Conservation (phyloP, 92 coral and sea anemone genomes). For the Epizoanthus fatuus region DNA sequence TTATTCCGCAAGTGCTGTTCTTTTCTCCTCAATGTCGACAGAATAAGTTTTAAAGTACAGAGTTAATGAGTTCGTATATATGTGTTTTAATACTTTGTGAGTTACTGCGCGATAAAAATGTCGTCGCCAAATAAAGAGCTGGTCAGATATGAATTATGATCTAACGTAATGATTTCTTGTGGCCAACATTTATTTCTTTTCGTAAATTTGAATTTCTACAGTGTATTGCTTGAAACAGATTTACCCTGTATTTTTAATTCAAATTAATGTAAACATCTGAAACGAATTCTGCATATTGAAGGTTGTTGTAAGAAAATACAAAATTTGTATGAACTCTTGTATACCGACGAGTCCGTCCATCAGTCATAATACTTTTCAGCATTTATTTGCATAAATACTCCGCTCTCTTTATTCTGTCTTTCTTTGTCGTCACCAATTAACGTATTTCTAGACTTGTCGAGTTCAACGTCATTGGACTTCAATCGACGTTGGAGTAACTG, state of each 20-base stretch:
- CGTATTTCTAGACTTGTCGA: too few species aligned
- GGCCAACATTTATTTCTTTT: neutral
- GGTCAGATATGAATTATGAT: neutral
- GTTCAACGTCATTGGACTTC: neutral
- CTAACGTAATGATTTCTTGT: slow-evolving; percentile 9
- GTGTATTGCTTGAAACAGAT: neutral
- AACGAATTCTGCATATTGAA: too few species aligned
- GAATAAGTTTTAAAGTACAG: neutral
- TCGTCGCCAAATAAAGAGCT: neutral
- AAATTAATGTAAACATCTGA: too few species aligned
- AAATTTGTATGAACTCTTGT: too few species aligned
- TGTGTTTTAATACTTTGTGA: slow-evolving; percentile 13
- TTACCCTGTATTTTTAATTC: neutral
- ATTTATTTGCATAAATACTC: slow-evolving; percentile 4
- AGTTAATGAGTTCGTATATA: neutral
- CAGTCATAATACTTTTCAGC: neutral
- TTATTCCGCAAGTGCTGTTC: neutral
- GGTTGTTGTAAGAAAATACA: too few species aligned
- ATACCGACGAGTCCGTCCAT: too few species aligned
- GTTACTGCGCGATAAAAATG: neutral
- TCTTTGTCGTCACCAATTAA: neutral
- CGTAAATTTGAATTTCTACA: neutral
- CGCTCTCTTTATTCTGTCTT: neutral
- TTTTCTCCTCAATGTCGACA: neutral
- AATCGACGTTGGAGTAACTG: neutral